These are phyloP conservation scores for Chiloscyllium plagiosum DNA, from an alignment of 2,113 vertebrate genomes.

Conservation along the genomic window DNA sequence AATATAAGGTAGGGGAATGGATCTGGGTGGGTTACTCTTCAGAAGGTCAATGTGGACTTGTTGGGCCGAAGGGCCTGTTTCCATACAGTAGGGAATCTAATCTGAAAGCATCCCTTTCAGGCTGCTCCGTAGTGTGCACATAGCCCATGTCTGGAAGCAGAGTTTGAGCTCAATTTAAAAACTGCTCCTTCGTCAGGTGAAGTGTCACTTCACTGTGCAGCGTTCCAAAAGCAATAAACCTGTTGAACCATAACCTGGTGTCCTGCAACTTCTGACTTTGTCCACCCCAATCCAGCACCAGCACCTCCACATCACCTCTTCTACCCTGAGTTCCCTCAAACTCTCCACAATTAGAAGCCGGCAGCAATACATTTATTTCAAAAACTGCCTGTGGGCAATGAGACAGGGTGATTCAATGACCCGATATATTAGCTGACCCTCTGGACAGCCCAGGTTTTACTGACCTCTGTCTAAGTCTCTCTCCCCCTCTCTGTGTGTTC, in stretches of 20 bases:
- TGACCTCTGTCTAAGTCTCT: neutral
- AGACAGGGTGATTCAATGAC: neutral
- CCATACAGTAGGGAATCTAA: no score
- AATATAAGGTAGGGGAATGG: no score
- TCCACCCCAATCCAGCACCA: no score
- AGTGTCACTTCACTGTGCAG: no score
- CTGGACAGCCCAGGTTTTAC: neutral
- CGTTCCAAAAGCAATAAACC: no score
- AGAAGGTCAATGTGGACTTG: no score
- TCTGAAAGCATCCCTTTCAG: neutral
- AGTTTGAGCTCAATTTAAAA: neutral
- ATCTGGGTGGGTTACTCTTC: no score
- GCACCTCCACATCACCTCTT: neutral
- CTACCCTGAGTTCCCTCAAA: no score
- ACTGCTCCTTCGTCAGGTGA: no score
- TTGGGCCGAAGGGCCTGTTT: no score
- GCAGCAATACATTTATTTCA: neutral
- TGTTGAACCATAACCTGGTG: no score
- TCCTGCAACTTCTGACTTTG: no score
- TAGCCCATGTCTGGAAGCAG: neutral
- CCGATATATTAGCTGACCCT: neutral
- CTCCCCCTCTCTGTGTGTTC: conserved; percentile 44
- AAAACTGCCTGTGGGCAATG: neutral
- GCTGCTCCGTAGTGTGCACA: neutral
- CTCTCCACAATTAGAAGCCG: neutral